These are phyloP conservation scores for Colius striatus DNA, from an alignment of 2,113 vertebrate genomes.

Conservation along the genomic window DNA sequence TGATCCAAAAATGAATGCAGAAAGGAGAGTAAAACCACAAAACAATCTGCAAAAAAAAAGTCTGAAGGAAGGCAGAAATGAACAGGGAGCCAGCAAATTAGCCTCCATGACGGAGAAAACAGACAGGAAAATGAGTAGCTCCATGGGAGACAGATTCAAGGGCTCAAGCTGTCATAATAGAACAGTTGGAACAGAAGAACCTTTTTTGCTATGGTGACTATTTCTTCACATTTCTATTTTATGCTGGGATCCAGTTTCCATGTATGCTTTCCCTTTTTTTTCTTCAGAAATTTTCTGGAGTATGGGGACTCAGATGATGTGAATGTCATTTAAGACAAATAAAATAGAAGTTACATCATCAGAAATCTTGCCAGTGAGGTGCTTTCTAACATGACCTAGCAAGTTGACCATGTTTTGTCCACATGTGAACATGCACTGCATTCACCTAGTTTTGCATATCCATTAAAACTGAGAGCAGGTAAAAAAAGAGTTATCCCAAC, in stretches of 20 bases:
- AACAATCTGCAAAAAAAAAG: slow-evolving; percentile 76
- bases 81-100: slow-evolving; percentile 80
- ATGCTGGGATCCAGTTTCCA: not conserved
- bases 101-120: slow-evolving; percentile 82
- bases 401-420: not conserved
- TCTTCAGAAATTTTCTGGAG: not conserved
- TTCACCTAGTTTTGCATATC: not conserved
- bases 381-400: not conserved
- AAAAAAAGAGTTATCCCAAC: not conserved
- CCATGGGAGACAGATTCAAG: slow-evolving; percentile 73
- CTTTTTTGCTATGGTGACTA: slow-evolving; percentile 14
- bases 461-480: not conserved
- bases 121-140: slow-evolving; percentile 83
- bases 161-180: slow-evolving; percentile 80
- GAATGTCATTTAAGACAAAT: not conserved
- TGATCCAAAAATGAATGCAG: slow-evolving; percentile 70
- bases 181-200: slow-evolving; percentile 20
- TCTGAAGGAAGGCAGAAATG: slow-evolving; percentile 77
- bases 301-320: not conserved
- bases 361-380: not conserved
- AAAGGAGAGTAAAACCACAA: slow-evolving; percentile 74
- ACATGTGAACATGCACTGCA: not conserved
- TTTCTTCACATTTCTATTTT: slow-evolving; percentile 24
- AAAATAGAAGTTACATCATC: not conserved
- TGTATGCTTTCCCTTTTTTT: not conserved